phyloP scores from a whole-genome alignment of 37 sponge, comb jelly and placozoan genomes.

The Geodia barretti region DNA sequence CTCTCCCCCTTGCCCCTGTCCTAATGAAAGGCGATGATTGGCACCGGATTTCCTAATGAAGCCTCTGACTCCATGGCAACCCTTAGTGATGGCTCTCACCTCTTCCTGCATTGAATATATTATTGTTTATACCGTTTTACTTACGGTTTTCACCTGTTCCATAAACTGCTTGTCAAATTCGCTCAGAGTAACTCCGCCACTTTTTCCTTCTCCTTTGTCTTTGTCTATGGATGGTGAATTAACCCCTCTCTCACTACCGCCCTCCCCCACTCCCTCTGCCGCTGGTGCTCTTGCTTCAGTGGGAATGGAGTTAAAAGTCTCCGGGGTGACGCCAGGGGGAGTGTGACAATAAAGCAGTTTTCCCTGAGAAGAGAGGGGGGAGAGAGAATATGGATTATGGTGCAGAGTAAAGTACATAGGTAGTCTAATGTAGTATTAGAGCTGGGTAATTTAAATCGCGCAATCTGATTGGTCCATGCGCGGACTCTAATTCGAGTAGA shows the following conservation, averaged over 20 bases:
- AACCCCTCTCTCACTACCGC: background rate
- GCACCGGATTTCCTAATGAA: conserved; percentile 19
- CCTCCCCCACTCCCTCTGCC: background rate
- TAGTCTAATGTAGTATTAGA: no score
- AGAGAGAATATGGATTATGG: background rate
- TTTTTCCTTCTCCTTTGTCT: background rate
- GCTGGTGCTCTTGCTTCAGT: background rate
- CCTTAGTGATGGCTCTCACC: conserved; percentile 49
- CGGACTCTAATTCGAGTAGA: no score
- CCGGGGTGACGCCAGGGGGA: conserved; percentile 72
- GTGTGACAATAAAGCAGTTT: conserved; percentile 83
- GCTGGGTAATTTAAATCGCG: no score
- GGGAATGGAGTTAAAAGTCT: conserved; percentile 50
- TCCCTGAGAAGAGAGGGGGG: conserved; percentile 31
- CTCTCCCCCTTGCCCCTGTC: no score
- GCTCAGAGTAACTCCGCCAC: background rate
- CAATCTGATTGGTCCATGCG: no score
- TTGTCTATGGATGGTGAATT: no score
- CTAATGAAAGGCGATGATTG: conserved; percentile 19
- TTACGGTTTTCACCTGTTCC: conserved; percentile 5
- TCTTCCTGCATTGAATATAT: conserved; percentile 3
- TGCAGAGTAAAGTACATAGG: no score
- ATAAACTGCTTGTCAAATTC: conserved; percentile 35
- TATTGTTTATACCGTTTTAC: no score
- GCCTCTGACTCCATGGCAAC: conserved; percentile 35